These are phyloP conservation scores for Monodelphis domestica DNA, from an alignment of 2,797 vertebrate species.

Conservation along the genomic window DNA sequence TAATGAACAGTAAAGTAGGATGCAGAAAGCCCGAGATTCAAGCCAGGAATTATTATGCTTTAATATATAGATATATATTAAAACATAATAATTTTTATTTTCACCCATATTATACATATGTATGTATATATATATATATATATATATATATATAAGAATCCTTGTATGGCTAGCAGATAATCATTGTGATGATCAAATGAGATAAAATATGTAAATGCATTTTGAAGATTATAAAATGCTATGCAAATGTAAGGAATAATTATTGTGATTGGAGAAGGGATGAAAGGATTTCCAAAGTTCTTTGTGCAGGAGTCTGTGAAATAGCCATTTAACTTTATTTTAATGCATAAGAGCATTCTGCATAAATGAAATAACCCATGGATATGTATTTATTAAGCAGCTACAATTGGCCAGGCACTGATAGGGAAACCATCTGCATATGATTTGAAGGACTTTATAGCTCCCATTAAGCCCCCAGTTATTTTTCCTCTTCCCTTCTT, in stretches of 20 bases:
- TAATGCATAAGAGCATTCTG: no score
- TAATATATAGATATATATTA: no score
- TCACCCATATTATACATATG: background rate
- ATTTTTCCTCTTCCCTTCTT: background rate
- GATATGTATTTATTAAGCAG: slow-evolving; percentile 24
- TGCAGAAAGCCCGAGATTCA: background rate
- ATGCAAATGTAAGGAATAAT: background rate
- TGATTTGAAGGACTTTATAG: background rate
- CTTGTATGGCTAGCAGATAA: no score
- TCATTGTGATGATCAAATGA: background rate
- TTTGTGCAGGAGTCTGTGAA: no score
- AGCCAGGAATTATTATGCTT: no score
- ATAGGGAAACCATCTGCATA: no score
- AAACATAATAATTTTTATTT: background rate
- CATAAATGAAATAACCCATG: background rate
- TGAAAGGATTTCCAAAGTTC: no score
- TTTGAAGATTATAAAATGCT: background rate
- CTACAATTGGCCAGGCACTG: no score
- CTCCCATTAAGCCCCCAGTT: background rate
- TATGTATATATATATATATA: no score
- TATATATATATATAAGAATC: no score
- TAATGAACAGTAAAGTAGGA: background rate
- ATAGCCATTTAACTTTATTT: no score
- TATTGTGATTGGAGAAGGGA: background rate
- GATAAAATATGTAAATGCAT: no score